These are phyloP conservation scores for Cygnus buccinator DNA, from an alignment of 2,113 vertebrate genomes.

Conservation along the genomic window DNA sequence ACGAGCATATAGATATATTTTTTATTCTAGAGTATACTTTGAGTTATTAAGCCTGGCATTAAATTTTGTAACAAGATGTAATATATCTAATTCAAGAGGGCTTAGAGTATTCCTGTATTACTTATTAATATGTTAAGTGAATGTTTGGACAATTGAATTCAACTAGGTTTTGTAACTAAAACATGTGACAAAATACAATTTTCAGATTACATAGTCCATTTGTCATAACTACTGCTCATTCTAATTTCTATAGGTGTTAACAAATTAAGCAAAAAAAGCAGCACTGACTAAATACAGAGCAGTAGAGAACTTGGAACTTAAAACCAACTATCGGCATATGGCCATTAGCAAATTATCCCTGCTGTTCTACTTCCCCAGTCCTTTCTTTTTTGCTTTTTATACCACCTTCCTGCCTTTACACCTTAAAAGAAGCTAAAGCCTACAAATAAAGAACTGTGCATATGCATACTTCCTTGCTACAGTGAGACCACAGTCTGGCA, in stretches of 20 bases:
- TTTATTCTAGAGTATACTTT: slow-evolving; percentile 38
- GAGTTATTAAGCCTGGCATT: slow-evolving; percentile 66
- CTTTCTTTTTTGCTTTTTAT: not conserved
- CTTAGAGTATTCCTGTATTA: slow-evolving; percentile 57
- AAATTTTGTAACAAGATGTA: slow-evolving; percentile 61
- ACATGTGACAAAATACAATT: slow-evolving; percentile 57
- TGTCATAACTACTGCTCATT: slow-evolving; percentile 28
- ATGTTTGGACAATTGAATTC: slow-evolving; percentile 66
- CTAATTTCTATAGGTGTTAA: slow-evolving; percentile 40
- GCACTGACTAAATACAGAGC: not conserved
- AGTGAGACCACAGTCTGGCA: not conserved
- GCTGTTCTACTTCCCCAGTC: not conserved
- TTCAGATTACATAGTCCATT: slow-evolving; percentile 61
- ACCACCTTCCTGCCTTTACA: not conserved
- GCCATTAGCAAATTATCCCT: not conserved
- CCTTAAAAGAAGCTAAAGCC: not conserved
- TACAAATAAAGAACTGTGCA: not conserved
- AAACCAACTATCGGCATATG: not conserved
- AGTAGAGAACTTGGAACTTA: not conserved
- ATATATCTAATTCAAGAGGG: slow-evolving; percentile 65
- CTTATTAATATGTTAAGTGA: slow-evolving; percentile 70
- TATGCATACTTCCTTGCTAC: not conserved
- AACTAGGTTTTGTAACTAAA: slow-evolving; percentile 58
- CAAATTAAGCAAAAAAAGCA: slow-evolving; percentile 17
- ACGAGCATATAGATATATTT: slow-evolving; percentile 1